Conservation (phyloP, 2,113 vertebrate species). For the Heteronetta atricapilla region DNA sequence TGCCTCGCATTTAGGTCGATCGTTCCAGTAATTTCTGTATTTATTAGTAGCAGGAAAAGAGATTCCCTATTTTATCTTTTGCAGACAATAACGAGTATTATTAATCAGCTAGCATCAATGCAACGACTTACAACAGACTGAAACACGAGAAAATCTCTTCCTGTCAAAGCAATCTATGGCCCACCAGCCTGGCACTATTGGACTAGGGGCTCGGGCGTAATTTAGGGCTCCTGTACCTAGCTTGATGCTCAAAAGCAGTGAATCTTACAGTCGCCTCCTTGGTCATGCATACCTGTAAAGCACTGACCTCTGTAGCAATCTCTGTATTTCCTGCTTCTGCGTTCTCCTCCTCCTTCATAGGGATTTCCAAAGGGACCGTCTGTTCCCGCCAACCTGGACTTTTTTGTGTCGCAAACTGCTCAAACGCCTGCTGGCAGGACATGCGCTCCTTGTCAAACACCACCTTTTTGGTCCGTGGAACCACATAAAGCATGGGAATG, state of each 20-base stretch:
- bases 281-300: slow-evolving; percentile 12
- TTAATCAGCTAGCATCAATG: background rate
- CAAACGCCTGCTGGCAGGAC: slow-evolving; percentile 85
- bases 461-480: slow-evolving; percentile 70
- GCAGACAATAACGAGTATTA: background rate
- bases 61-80: background rate
- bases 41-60: background rate
- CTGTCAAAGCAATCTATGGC: background rate
- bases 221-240: background rate
- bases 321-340: slow-evolving; percentile 10
- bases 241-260: background rate
- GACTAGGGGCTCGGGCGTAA: background rate
- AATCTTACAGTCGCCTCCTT: too few species aligned
- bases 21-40: background rate
- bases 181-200: background rate
- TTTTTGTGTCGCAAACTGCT: slow-evolving; percentile 78
- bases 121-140: background rate
- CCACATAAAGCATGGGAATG: slow-evolving; percentile 82
- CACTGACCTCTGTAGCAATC: background rate
- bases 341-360: slow-evolving; percentile 31
- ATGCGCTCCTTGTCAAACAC: slow-evolving; percentile 67
- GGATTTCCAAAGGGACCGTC: background rate
- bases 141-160: background rate
- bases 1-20: background rate
- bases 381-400: slow-evolving; percentile 30